Conservation (phyloP, 2,888 invertebrate species). For the Tillus elongatus region DNA sequence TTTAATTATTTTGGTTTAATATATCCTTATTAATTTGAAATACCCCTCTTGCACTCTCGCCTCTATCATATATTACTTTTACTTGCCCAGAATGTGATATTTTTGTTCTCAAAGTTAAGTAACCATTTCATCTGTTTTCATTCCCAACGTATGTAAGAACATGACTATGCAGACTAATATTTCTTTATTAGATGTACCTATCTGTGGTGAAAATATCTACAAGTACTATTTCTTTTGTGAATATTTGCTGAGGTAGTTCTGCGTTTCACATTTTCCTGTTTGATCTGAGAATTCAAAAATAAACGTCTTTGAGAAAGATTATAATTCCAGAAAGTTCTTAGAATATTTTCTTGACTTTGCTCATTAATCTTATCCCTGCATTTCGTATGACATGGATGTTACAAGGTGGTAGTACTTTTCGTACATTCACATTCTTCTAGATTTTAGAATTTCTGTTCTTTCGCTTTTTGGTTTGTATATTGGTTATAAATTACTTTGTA, state of each 20-base stretch:
- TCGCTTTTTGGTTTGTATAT: no score
- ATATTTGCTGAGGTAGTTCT: background rate
- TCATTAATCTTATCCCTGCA: background rate
- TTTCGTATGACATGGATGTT: no score
- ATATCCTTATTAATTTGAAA: background rate
- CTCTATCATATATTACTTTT: slow-evolving; percentile 1
- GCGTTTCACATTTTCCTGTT: slow-evolving; percentile 1
- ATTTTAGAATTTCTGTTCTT: no score
- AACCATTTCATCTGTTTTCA: slow-evolving; percentile 3
- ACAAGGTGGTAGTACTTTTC: no score
- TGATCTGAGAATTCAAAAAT: background rate
- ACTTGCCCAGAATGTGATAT: background rate
- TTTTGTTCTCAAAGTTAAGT: slow-evolving; percentile 1
- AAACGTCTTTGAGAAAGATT: slow-evolving; percentile 2
- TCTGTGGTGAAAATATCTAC: no score
- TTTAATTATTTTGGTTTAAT: slow-evolving; percentile 1
- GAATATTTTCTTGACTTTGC: background rate
- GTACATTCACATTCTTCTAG: no score
- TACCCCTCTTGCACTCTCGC: background rate
- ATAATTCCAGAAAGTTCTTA: background rate
- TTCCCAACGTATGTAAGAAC: slow-evolving; percentile 2
- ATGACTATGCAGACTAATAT: background rate
- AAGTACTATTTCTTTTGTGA: slow-evolving; percentile 2
- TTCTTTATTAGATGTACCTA: no score
- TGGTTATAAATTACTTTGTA: no score